Evolutionary conservation across 1,140 invertebrate species (phyloP).

Genomic region (Temnothorax longispinosus): DNA sequence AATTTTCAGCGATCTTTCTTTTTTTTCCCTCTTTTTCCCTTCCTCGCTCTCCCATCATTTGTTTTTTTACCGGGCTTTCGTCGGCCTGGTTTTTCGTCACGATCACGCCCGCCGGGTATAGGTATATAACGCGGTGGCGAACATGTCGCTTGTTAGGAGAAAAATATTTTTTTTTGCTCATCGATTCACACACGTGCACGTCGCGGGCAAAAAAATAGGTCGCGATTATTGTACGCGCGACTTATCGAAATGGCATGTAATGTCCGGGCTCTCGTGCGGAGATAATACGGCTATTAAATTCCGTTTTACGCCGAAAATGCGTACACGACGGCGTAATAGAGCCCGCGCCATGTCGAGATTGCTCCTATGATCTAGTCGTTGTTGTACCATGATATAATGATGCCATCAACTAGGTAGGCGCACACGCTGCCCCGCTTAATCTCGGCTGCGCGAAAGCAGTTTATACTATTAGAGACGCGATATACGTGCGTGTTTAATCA

Average conservation of each 20-base stretch:
- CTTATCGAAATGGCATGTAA: slow-evolving; percentile 29
- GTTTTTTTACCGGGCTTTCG: not conserved
- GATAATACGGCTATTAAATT: slow-evolving; percentile 51
- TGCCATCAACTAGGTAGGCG: slow-evolving; percentile 44
- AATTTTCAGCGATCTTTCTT: slow-evolving; percentile 26
- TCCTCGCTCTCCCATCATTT: not conserved
- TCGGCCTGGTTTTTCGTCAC: slow-evolving; percentile 41
- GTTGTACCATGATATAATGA: slow-evolving; percentile 57
- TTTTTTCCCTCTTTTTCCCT: not conserved
- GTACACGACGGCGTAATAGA: slow-evolving; percentile 37
- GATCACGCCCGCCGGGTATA: slow-evolving; percentile 14
- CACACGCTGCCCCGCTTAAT: slow-evolving; percentile 36
- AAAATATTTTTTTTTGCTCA: slow-evolving; percentile 42
- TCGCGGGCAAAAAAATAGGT: not conserved
- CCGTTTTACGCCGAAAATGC: slow-evolving; percentile 47
- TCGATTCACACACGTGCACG: not conserved
- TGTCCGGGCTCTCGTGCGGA: not conserved
- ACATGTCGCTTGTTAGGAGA: slow-evolving; percentile 41
- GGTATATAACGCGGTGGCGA: not conserved
- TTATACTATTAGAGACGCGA: slow-evolving; percentile 41
- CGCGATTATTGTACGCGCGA: not conserved
- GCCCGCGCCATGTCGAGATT: slow-evolving; percentile 40
- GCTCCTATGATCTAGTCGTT: slow-evolving; percentile 39
- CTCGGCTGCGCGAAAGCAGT: slow-evolving; percentile 30
- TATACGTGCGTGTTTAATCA: not conserved